Conservation (phyloP, 2,797 vertebrate genomes). For the Etheostoma nigrum region DNA sequence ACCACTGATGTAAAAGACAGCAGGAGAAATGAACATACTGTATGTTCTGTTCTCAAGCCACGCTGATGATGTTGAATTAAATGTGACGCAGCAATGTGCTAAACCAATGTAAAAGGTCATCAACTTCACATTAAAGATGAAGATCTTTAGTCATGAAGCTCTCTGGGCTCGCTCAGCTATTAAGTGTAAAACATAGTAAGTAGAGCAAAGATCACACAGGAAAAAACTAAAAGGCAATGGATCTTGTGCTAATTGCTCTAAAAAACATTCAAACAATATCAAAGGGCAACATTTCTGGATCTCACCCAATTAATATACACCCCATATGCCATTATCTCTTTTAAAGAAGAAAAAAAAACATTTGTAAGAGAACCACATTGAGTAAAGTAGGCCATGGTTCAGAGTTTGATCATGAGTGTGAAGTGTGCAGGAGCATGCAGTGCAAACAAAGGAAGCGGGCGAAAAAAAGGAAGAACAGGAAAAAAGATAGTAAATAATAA, state of each 20-base stretch:
- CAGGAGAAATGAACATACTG: neutral
- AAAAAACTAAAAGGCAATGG: neutral
- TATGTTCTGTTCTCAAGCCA: slow-evolving; percentile 7
- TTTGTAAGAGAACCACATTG: neutral
- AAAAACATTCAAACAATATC: neutral
- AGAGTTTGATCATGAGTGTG: slow-evolving; percentile 19
- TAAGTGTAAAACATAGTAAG: neutral
- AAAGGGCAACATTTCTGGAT: neutral
- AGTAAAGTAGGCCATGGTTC: slow-evolving; percentile 18
- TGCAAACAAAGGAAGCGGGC: slow-evolving; percentile 24
- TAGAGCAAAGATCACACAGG: neutral
- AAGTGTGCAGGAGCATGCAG: slow-evolving; percentile 24
- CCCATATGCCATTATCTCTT: neutral
- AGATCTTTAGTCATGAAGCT: no score
- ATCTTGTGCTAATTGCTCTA: neutral
- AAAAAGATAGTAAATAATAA: slow-evolving; percentile 64
- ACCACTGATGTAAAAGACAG: neutral
- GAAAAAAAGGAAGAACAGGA: slow-evolving; percentile 20
- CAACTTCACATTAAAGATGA: no score
- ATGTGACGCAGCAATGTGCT: neutral
- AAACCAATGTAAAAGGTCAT: slow-evolving; percentile 12
- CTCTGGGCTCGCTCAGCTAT: neutral
- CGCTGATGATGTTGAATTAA: neutral
- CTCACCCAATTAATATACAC: neutral
- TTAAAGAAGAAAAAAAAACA: neutral